Base-by-base conservation (phyloP, 2,888 invertebrate genomes). In the Schizotus pectinicornis region DNA sequence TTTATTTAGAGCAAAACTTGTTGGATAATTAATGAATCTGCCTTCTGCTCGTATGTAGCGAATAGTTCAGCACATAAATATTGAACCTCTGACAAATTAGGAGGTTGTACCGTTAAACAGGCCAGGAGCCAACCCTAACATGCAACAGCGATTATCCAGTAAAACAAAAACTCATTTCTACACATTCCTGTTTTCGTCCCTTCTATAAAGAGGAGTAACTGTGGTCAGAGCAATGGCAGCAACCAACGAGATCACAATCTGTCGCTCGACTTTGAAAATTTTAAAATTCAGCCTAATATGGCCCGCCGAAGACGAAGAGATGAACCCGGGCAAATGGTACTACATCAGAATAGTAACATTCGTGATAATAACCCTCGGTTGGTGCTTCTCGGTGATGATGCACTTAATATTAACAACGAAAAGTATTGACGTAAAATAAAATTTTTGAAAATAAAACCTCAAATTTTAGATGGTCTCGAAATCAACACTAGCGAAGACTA, bases 201-300 rank as follows among this genome's bases (percentile, higher is more conserved):
- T 22, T 3, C 5, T 3, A 22, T 22, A 22, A 5, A 22, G 22
- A 2, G 22, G 5, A 2, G 5, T 22, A 22, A 22, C 5, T 22
- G 3, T 22, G 22, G 5, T 22, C 22, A 22, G 3, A 22, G 5
- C 22, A 22, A 22, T 22, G 22, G 22, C 22, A 22, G 22, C 5
- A 5, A 5, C 3, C 5, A 5, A 22, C 22, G 5, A 22, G 22
- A 22, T 22, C 2, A 22, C 22, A 48, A 34, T 56, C n/a, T 56
- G 56, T 43, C 49, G 50, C 1, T 13, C 45, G 13, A 56, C 50
- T 31, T 42, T 42, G 9, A 56, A 37, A 22, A 50, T 43, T 9
- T 7, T 56, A 1, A 41, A 45, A 34, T 56, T 33, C n/a, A 56
- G 56, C 13, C 7, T 56, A 9, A 50, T 56, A 7, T 56, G 56